phyloP scores from a whole-genome alignment of 2,888 invertebrate genomes.

The Proisotoma minuta region DNA sequence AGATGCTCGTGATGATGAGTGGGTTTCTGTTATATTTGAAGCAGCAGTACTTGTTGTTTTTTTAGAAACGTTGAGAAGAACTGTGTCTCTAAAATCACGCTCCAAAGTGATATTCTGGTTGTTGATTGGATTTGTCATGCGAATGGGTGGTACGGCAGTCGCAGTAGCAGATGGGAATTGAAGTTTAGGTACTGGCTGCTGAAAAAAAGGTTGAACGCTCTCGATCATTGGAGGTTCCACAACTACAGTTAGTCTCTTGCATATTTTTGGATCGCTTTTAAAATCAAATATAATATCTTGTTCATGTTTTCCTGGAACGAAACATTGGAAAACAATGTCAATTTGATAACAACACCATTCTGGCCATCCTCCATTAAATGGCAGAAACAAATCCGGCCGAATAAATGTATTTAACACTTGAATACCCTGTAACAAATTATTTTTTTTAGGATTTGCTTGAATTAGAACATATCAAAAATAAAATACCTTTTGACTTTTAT shows the following conservation, averaged over 20 bases:
- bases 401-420: constrained; percentile 45
- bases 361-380: constrained; percentile 41
- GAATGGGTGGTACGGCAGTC: neutral
- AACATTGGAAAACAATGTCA: constrained; percentile 56
- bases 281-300: constrained; percentile 74
- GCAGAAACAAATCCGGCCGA: constrained; percentile 34
- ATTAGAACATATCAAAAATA: too few species aligned
- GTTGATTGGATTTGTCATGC: neutral
- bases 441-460: neutral
- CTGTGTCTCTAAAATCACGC: neutral
- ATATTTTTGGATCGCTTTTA: constrained; percentile 62
- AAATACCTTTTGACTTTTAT: constrained; percentile 33
- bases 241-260: constrained; percentile 68
- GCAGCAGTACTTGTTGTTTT: too few species aligned
- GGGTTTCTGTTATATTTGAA: neutral
- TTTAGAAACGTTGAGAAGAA: neutral
- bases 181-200: neutral
- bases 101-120: neutral
- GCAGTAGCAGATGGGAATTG: neutral
- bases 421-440: constrained; percentile 28
- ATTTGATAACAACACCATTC: constrained; percentile 49
- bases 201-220: neutral
- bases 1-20: neutral
- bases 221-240: constrained; percentile 57
- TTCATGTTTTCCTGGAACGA: constrained; percentile 69